phyloP scores from a whole-genome alignment of 2,113 vertebrate species.

The Rafetus swinhoei region DNA sequence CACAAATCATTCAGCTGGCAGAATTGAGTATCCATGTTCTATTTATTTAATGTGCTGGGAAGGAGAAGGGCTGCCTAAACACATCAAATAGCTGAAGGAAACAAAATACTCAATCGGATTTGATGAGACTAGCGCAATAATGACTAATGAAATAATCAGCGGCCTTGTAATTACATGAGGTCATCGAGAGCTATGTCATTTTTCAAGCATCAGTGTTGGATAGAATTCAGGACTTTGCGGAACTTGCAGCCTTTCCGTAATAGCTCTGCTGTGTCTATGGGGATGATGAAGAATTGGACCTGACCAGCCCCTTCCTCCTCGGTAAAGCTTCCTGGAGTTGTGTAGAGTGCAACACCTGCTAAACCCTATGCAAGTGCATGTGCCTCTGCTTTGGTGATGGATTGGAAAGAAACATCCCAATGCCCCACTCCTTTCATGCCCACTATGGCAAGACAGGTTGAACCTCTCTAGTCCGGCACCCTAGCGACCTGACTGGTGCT shows the following conservation, averaged over 20 bases:
- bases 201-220: not conserved
- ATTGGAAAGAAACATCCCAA: not conserved
- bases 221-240: not conserved
- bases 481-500: no score
- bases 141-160: not conserved
- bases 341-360: rapidly evolving
- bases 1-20: not conserved
- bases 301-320: no score
- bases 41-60: not conserved
- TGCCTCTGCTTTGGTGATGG: not conserved
- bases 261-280: not conserved
- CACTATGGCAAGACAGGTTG: not conserved
- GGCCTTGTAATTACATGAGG: not conserved
- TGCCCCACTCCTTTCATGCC: not conserved
- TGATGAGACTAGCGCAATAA: not conserved
- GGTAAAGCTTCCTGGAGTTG: not conserved
- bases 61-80: not conserved
- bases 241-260: not conserved
- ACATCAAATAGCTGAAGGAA: not conserved
- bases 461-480: no score
- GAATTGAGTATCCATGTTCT: not conserved
- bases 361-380: not conserved
- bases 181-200: not conserved
- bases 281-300: not conserved
- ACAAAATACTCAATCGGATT: not conserved